phyloP scores from a whole-genome alignment of 2,113 vertebrate genomes.

The Nibea coibor region DNA sequence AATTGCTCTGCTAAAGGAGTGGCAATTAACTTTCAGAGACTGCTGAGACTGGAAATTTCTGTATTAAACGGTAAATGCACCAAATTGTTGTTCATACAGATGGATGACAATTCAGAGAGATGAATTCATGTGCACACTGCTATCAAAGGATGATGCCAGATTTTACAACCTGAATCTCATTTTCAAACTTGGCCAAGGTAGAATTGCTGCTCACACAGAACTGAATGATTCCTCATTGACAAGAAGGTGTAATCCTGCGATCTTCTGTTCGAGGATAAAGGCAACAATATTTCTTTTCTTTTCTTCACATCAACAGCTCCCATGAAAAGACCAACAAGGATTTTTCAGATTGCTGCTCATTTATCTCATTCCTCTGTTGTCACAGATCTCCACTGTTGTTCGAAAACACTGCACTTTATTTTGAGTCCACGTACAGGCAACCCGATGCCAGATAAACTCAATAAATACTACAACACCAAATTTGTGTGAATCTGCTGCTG shows the following conservation, averaged over 20 bases:
- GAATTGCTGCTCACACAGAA: neutral
- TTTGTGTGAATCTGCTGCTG: neutral
- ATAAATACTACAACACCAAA: neutral
- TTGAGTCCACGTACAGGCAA: neutral
- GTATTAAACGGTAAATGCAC: conserved; percentile 2
- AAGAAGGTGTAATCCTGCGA: neutral
- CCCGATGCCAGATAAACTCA: neutral
- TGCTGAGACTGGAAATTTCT: conserved; percentile 9
- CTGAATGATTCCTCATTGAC: neutral
- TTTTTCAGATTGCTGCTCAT: neutral
- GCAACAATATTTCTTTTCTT: neutral
- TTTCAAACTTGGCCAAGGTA: neutral
- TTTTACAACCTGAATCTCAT: neutral
- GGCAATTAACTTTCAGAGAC: conserved; percentile 22
- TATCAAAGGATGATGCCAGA: neutral
- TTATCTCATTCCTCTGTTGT: neutral
- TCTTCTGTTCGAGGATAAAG: too few relatives aligned
- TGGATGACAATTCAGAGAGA: neutral
- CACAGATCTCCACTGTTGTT: neutral
- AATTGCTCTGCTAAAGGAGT: conserved; percentile 19
- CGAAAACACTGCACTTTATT: neutral
- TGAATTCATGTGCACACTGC: neutral
- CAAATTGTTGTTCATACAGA: neutral
- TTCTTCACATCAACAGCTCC: neutral
- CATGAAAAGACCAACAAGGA: neutral